Percentiles rank a stretch among this genome's conserved stretches.
These are phyloP conservation scores for Syrrhaptes paradoxus DNA, from an alignment of 2,113 vertebrate genomes.

Conservation along the genomic window DNA sequence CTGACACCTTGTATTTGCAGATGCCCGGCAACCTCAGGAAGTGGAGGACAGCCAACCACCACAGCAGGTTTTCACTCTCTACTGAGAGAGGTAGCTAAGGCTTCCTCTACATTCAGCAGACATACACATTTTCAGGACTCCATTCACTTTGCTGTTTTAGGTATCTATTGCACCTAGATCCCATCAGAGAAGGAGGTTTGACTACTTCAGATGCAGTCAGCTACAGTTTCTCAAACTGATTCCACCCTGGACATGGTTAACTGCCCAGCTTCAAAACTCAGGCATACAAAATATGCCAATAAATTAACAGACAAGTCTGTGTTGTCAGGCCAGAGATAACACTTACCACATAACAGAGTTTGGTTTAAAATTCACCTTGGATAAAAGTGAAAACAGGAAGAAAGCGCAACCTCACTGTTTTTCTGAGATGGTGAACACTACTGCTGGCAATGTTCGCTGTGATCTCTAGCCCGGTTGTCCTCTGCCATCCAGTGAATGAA, in stretches of 20 bases:
- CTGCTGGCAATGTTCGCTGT: not conserved
- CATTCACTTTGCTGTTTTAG: not conserved
- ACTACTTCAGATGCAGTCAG: not conserved
- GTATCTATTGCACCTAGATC: not conserved
- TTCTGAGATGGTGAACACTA: not conserved
- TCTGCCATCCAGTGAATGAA: not conserved
- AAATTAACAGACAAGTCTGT: rapidly evolving
- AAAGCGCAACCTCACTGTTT: not conserved
- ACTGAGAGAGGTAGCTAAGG: not conserved
- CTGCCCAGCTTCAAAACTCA: not conserved
- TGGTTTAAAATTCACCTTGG: not conserved
- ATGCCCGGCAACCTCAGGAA: not conserved
- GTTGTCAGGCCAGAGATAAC: not conserved
- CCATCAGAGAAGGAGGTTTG: not conserved
- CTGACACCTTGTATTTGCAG: not conserved
- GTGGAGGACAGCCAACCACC: not conserved
- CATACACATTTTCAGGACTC: not conserved
- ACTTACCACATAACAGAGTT: not conserved
- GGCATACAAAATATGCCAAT: not conserved
- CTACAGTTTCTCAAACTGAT: not conserved
- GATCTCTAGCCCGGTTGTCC: not conserved
- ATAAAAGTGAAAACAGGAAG: not conserved
- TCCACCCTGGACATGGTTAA: not conserved
- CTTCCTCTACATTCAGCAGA: not conserved
- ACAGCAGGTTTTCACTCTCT: rapidly evolving